phyloP scores from a whole-genome alignment of 1,140 invertebrate genomes.

The Drosophila varians region DNA sequence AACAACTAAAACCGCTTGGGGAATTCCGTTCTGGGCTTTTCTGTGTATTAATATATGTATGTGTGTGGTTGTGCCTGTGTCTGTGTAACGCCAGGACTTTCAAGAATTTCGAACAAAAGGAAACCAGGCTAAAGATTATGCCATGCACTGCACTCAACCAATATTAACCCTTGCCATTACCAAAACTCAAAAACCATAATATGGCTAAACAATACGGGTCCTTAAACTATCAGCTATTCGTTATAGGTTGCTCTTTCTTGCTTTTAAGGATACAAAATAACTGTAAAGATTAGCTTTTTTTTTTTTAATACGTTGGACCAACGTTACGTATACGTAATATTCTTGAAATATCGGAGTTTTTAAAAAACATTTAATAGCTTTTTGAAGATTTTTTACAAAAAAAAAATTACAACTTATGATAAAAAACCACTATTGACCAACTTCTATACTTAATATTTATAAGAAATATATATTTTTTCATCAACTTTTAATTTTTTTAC shows the following conservation, averaged over 20 bases:
- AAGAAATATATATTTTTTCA: no score
- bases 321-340: no score
- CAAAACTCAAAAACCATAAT: constrained; percentile 8
- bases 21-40: constrained; percentile 37
- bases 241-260: neutral
- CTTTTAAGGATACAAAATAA: no score
- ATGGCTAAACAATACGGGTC: neutral
- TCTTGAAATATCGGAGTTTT: no score
- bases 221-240: neutral
- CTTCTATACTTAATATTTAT: no score
- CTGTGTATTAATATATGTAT: neutral
- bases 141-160: constrained; percentile 19
- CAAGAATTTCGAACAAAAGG: constrained; percentile 30
- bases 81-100: constrained; percentile 11
- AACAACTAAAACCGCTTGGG: constrained; percentile 40
- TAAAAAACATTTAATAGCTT: no score
- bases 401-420: no score
- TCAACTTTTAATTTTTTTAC: no score
- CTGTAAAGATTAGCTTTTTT: no score
- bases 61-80: neutral
- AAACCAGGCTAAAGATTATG: constrained; percentile 40
- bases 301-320: no score
- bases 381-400: no score
- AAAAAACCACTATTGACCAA: no score
- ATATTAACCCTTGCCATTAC: constrained; percentile 15